Evolutionary conservation across 2,888 invertebrate species (phyloP).

Genomic region (Oscheius onirici): DNA sequence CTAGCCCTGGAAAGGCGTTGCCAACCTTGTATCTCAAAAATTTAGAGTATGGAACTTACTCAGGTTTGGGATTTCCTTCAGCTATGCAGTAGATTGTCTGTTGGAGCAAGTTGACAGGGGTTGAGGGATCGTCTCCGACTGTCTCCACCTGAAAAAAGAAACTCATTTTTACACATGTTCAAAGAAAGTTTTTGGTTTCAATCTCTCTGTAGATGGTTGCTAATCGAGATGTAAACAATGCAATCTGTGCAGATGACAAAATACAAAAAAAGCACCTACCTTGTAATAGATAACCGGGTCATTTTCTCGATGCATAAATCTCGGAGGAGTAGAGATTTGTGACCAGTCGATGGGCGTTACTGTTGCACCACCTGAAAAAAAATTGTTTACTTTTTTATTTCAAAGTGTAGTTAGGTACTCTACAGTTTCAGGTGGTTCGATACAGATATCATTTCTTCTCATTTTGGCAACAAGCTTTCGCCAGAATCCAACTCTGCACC

Average conservation of each 20-base stretch:
- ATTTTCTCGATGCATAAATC: slow-evolving; percentile 31
- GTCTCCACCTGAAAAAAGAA: slow-evolving; percentile 24
- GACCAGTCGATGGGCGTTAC: slow-evolving; percentile 18
- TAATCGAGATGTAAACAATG: not conserved
- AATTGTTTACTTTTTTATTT: not conserved
- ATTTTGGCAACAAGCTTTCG: no score
- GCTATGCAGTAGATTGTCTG: slow-evolving; percentile 92
- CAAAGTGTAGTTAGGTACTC: not conserved
- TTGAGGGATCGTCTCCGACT: slow-evolving; percentile 14
- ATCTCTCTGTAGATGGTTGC: not conserved
- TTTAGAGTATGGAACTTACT: slow-evolving; percentile 77
- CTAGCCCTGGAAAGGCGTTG: no score
- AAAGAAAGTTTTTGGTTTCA: not conserved
- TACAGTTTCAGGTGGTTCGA: no score
- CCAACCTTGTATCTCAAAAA: not conserved
- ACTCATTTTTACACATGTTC: not conserved
- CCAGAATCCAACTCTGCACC: no score
- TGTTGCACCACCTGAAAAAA: slow-evolving; percentile 19
- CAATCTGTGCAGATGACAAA: not conserved
- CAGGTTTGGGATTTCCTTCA: slow-evolving; percentile 90
- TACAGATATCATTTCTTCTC: no score
- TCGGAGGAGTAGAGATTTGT: slow-evolving; percentile 29
- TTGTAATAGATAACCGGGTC: slow-evolving; percentile 30
- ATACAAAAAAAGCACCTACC: slow-evolving; percentile 11
- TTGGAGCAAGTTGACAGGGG: slow-evolving; percentile 58